A percentile compares a stretch with the other conserved stretches of the same genome.
phyloP scores from a whole-genome alignment of 2,113 vertebrate species.

The Corythoichthys haematopterus region DNA sequence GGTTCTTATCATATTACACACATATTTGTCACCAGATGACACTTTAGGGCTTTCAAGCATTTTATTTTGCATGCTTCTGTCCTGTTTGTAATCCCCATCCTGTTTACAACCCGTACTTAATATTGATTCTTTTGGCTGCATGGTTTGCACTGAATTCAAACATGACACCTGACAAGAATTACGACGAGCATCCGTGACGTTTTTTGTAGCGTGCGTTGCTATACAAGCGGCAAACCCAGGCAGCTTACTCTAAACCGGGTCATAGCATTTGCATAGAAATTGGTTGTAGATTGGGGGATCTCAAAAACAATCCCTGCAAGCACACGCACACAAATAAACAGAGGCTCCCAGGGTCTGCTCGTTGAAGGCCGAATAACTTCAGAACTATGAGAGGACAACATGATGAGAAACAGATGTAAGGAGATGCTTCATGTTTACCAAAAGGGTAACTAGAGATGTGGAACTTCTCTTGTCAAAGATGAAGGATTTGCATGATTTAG shows the following conservation, averaged over 20 bases:
- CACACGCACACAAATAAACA: conserved; percentile 25
- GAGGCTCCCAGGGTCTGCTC: conserved; percentile 11
- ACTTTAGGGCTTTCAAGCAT: conserved; percentile 30
- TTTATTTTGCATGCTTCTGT: conserved; percentile 36
- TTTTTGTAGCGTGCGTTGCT: conserved; percentile 6
- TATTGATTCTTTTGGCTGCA: conserved; percentile 15
- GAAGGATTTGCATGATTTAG: conserved; percentile 21
- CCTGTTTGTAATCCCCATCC: conserved; percentile 46
- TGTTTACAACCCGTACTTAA: conserved; percentile 28
- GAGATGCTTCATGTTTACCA: conserved; percentile 43
- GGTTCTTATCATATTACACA: too few species aligned
- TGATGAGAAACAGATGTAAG: conserved; percentile 44
- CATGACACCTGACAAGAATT: conserved; percentile 19
- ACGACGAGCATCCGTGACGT: conserved; percentile 19
- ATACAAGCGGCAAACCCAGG: conserved; percentile 35
- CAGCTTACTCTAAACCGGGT: conserved; percentile 35
- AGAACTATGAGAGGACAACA: conserved; percentile 36
- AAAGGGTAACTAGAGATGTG: conserved; percentile 9
- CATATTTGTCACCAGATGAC: conserved; percentile 35
- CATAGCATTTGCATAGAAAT: conserved; percentile 66
- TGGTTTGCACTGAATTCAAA: not conserved
- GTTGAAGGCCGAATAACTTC: conserved; percentile 46
- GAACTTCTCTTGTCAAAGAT: conserved; percentile 22
- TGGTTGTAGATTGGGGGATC: conserved; percentile 54
- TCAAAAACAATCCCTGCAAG: conserved; percentile 15